Percentiles rank a stretch among this genome's conserved stretches.
These are phyloP conservation scores for Drosophila novamexicana DNA, from an alignment of 1,140 invertebrate species.

Conservation along the genomic window DNA sequence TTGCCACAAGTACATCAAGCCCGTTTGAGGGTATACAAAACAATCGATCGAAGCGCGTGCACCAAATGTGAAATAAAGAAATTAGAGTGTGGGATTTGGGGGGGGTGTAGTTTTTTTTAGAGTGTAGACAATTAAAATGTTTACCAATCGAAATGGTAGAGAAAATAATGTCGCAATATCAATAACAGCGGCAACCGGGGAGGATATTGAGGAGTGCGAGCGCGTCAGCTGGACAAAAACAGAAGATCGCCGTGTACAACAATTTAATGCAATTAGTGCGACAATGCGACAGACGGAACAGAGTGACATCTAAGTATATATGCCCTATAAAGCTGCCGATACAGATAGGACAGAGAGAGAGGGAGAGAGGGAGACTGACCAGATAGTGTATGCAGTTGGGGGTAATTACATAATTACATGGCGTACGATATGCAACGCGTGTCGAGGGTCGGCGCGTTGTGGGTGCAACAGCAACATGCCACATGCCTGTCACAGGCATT, in stretches of 20 bases:
- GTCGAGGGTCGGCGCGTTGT: constrained; percentile 29
- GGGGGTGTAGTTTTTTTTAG: background rate
- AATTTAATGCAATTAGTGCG: constrained; percentile 81
- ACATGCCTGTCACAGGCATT: constrained; percentile 31
- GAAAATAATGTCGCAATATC: constrained; percentile 57
- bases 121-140: constrained; percentile 38
- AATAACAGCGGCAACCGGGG: constrained; percentile 41
- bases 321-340: background rate
- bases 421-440: constrained; percentile 51
- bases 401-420: constrained; percentile 76
- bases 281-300: constrained; percentile 16
- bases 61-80: constrained; percentile 35
- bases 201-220: constrained; percentile 17
- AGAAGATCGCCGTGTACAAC: constrained; percentile 57
- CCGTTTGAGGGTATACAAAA: background rate
- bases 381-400: constrained; percentile 3
- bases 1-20: too few species aligned
- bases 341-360: background rate
- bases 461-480: constrained; percentile 41
- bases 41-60: constrained; percentile 22
- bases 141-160: constrained; percentile 38
- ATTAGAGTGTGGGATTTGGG: constrained; percentile 1
- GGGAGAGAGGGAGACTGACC: background rate
- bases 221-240: constrained; percentile 63
- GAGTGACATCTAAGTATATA: background rate